phyloP scores from a whole-genome alignment of 2,113 vertebrate species.

The Galeopterus variegatus region DNA sequence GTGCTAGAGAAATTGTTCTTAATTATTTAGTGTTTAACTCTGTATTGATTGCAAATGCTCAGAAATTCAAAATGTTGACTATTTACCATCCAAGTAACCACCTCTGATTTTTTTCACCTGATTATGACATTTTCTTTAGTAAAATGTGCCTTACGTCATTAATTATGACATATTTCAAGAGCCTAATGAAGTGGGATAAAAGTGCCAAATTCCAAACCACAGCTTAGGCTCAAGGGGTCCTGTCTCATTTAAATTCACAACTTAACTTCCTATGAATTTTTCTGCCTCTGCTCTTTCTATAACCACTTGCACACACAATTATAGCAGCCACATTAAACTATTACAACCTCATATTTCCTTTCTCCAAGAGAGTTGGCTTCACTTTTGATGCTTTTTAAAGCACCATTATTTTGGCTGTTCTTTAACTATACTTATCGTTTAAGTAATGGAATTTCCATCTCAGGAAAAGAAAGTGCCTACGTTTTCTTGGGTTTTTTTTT shows the following conservation, averaged over 20 bases:
- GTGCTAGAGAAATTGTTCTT: not conserved
- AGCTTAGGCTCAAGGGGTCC: not conserved
- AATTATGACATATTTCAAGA: not conserved
- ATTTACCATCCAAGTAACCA: not conserved
- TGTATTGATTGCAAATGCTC: not conserved
- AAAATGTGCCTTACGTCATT: not conserved
- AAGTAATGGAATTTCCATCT: not conserved
- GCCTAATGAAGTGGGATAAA: not conserved
- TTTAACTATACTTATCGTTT: not conserved
- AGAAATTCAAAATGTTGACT: not conserved
- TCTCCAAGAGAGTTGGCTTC: not conserved
- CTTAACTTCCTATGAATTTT: not conserved
- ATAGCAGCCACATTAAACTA: not conserved
- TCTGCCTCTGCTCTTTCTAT: not conserved
- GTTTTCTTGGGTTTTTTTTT: not conserved
- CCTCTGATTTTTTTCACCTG: not conserved
- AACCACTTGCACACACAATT: too few species aligned
- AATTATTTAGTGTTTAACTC: too few species aligned
- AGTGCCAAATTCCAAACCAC: rapidly evolving
- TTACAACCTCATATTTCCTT: not conserved
- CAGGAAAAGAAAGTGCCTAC: not conserved
- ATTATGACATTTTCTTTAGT: not conserved
- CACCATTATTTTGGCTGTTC: not conserved
- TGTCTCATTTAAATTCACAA: not conserved
- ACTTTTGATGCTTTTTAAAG: not conserved